A percentile compares a stretch with the other conserved stretches of the same genome.
Conservation (phyloP, 2,888 invertebrate species). For the Thysanoteuthis rhombus region DNA sequence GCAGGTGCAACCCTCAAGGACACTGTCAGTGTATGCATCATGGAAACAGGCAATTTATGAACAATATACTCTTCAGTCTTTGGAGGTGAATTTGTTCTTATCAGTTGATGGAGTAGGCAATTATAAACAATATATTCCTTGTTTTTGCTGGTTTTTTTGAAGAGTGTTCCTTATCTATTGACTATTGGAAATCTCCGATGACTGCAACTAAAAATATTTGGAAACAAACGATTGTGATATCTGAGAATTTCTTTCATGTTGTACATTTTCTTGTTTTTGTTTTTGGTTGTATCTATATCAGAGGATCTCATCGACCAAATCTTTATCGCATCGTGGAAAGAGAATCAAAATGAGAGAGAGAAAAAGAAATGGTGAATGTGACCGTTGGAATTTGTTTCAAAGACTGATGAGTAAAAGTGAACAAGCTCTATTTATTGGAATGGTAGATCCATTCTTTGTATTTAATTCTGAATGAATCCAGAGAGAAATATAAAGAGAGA, state of each 20-base stretch:
- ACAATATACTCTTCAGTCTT: background rate
- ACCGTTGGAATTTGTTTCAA: background rate
- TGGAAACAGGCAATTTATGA: background rate
- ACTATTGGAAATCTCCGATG: background rate
- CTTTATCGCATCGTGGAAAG: background rate
- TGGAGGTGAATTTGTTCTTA: background rate
- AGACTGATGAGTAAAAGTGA: background rate
- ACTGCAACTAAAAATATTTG: background rate
- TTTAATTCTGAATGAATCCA: background rate
- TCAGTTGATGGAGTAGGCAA: background rate
- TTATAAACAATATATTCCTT: background rate
- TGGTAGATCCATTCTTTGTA: background rate
- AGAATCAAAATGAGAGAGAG: background rate
- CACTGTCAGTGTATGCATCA: background rate
- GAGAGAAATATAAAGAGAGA: background rate
- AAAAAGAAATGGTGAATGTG: background rate
- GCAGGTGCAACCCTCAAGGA: background rate
- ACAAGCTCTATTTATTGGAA: background rate
- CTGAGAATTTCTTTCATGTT: background rate
- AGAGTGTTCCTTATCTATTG: background rate
- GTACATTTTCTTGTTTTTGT: background rate
- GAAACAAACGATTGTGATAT: background rate
- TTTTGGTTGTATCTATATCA: background rate
- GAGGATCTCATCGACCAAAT: background rate
- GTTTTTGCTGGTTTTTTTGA: background rate